Evolutionary conservation across 2,113 vertebrate genomes (phyloP), one percentile per base, ranked within the genome.

Genomic region (Dipodomys stephensi): DNA sequence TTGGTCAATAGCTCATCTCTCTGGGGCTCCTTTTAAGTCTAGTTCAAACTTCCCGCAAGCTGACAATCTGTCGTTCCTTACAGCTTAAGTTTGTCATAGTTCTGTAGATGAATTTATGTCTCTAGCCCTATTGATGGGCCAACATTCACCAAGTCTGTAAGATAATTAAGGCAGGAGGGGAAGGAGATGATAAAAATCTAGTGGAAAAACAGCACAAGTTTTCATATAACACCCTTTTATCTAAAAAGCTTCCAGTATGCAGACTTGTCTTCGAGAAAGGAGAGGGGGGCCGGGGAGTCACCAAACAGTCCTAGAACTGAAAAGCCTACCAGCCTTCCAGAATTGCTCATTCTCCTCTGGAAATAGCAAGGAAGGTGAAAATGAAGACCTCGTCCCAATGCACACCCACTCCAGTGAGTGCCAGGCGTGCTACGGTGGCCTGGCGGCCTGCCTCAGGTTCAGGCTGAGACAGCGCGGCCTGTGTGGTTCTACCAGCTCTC

Each of bases 341-440:
- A 94, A 96, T 27, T 90, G 39, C 92, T 96, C 27, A 53, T 95
- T 98, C 98, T 97, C 89, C 67, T 93, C 27, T 93, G 92, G 78
- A 97, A 97, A 94, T 84, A 35, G 30, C 4, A 39, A 79, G 84
- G 83, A 95, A 98, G 23, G 83, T 96, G 89, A 97, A 97, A 96
- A 97, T 89, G 72, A 97, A 97, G 92, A 95, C 78, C 53, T 96
- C 46, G 20, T 84, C 60, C 83, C 94, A 97, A 94, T 1, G 16
- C 67, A 97, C 97, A 94, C 49, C n/a, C 65, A 77, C 84, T 95
- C 76, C 94, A 96, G 95, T 93, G 93, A 97, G 93, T 44, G 85
- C 84, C 94, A 97, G 57, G 73, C 96, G 64, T 88, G 95, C 92
- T 93, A 96, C 74, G 96, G 79, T 88, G 73, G 92, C 88, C 94